Evolutionary conservation across 2,797 vertebrate species (phyloP), one percentile per base, ranked within the genome.

Genomic region (Micromesistius poutassou): DNA sequence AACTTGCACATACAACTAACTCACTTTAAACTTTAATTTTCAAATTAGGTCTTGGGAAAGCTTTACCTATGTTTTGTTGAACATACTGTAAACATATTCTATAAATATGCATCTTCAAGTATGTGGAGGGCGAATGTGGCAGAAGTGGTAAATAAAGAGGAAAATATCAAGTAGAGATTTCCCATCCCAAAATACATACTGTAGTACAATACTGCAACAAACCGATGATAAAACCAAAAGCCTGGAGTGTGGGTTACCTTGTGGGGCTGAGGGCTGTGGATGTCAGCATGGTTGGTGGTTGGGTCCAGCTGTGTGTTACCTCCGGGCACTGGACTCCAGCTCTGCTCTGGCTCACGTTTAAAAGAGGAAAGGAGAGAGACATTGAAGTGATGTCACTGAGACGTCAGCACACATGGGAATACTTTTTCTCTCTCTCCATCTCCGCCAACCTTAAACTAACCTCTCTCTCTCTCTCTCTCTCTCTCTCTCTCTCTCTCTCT

Each of bases 201-300:
- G 19, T 55, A 62, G 1, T 22, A 55, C 30, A 30, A 9, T 3
- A 71, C 28, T 71, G 31, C 2, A 9, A 30, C 25, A 12, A 3
- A 72, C 16, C 3, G 71, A 33, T 33, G 28, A n/a, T 16, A 19
- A 0, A 8, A 72, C 14, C 40, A 22, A 16, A 2, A 76, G 31
- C 3, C 1, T 73, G 2, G 12, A 0, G 40, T 42, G 40, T 42
- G 42, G 82, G 71, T 35, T 89, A 94, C 94, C 91, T 92, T 72
- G 86, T 90, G 19, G 84, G 72, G 71, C 72, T 81, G 73, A 82
- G 75, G 82, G 81, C 78, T 87, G 92, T 92, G 76, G 40, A 30
- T 83, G 38, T 66, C 55, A 0, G 55, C 55, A 25, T n/a, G 55
- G 55, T 25, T 25, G 6, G 55, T n/a, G 55, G 55, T 25, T 25